These are phyloP conservation scores for Toxonevra muliebris DNA, from an alignment of 2,888 invertebrate species.

Conservation along the genomic window DNA sequence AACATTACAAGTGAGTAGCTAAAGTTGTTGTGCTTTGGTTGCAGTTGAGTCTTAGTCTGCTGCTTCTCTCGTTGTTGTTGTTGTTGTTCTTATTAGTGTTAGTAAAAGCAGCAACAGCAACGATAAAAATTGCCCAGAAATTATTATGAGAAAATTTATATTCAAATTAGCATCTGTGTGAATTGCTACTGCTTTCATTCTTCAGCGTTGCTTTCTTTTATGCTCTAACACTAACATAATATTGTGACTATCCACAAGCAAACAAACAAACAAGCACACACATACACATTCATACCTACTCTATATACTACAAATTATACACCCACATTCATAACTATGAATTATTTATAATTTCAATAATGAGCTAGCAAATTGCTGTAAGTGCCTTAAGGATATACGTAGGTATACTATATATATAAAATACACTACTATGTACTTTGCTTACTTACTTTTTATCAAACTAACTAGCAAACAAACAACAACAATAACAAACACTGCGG, in stretches of 20 bases:
- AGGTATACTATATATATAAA: too few relatives aligned
- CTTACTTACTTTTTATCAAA: too few relatives aligned
- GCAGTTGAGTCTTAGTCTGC: background rate
- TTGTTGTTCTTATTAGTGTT: too few relatives aligned
- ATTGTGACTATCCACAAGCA: background rate
- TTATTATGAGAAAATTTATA: conserved; percentile 47
- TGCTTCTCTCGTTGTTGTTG: background rate
- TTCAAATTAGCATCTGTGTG: conserved; percentile 44
- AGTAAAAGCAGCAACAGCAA: too few relatives aligned
- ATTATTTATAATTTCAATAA: conserved; percentile 48
- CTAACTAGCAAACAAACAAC: conserved; percentile 6
- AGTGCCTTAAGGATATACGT: too few relatives aligned
- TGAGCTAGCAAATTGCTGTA: conserved; percentile 31
- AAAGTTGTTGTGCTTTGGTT: background rate
- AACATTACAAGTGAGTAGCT: too few relatives aligned
- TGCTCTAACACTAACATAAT: background rate
- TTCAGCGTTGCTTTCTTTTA: background rate
- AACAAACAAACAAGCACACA: too few relatives aligned
- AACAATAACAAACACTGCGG: conserved; percentile 38
- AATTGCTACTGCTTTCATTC: too few relatives aligned
- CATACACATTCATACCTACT: background rate
- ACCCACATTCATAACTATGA: conserved; percentile 34
- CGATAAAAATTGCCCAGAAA: conserved; percentile 10
- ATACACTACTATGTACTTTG: too few relatives aligned
- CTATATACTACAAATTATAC: background rate